Percentiles rank a stretch among this genome's conserved stretches.
Evolutionary conservation across 2,888 invertebrate genomes (phyloP).

Genomic region (Isoperla grammatica): DNA sequence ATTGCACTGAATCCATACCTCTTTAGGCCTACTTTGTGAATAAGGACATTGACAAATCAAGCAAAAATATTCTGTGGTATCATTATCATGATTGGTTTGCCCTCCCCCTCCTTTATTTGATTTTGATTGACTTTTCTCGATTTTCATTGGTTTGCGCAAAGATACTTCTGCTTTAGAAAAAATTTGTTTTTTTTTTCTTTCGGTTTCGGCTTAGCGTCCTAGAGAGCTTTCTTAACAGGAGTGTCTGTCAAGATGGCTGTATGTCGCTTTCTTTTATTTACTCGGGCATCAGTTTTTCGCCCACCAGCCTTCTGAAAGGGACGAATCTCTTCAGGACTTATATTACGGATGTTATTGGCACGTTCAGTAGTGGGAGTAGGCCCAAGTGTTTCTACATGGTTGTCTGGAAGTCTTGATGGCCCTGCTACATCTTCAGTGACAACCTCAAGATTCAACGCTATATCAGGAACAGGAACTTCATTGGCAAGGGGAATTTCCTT

Average conservation of each 20-base stretch:
- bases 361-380: slow-evolving; percentile 28
- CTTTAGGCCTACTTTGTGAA: too few species aligned
- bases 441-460: not conserved
- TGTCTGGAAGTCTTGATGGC: not conserved
- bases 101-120: too few species aligned
- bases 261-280: not conserved
- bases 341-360: slow-evolving; percentile 1
- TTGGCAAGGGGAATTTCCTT: not conserved
- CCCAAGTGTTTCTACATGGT: too few species aligned
- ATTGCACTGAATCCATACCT: too few species aligned
- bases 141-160: too few species aligned
- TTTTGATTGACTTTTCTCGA: too few species aligned
- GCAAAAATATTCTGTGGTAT: too few species aligned
- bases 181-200: not conserved
- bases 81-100: too few species aligned
- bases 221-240: slow-evolving; percentile 19
- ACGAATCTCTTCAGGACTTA: not conserved
- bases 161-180: not conserved
- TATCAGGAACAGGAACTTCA: not conserved
- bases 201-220: not conserved
- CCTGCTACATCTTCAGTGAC: not conserved
- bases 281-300: not conserved
- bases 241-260: slow-evolving; percentile 14
- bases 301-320: not conserved
- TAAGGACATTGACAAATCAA: too few species aligned